Evolutionary conservation across 2,113 vertebrate species (phyloP), one percentile per base, ranked within the genome.

Genomic region (Hipposideros armiger): DNA sequence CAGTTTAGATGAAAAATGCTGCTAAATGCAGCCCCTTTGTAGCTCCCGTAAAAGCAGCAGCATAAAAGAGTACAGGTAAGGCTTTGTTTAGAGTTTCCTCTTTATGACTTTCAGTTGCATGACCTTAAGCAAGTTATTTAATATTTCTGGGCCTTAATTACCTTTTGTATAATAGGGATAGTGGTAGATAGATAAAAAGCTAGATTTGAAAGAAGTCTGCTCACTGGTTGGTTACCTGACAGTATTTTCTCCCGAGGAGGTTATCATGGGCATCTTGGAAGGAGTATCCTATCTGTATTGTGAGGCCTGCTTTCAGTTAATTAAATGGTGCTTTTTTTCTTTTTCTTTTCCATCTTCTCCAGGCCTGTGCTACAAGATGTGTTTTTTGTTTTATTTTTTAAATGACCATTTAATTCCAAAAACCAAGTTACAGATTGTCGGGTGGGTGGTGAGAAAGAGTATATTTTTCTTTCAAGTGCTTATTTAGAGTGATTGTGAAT

Each of bases 401-500:
- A 96, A 85, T 92, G 96, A 77, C 78, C 95, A 91, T 84, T 95
- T 97, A 93, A 70, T 96, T 95, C 58, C 67, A 83, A 94, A 95
- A 89, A 89, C 47, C 30, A 96, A 95, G 88, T 73, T 95, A 76
- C 93, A 95, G 86, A 87, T 97, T 93, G 86, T 76, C 36, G 47
- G 83, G 95, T 97, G 95, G 95, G 86, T 94, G 87, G 78, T 90
- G 77, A 94, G 92, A 93, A 94, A 77, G 73, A 67, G n/a, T 96
- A 90, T 32, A 45, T 91, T 98, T 95, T 95, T 82, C 89, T 97
- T 92, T 96, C 67, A 70, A 95, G 92, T 32, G 2, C 83, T 97
- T 22, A 13, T 95, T 97, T 89, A 67, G 73, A 97, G 92, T 87
- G 52, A 97, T 92, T 97, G 95, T 98, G 92, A 97, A 93, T 90